Conservation (phyloP, 2,113 vertebrate species). For the Perognathus longimembris region DNA sequence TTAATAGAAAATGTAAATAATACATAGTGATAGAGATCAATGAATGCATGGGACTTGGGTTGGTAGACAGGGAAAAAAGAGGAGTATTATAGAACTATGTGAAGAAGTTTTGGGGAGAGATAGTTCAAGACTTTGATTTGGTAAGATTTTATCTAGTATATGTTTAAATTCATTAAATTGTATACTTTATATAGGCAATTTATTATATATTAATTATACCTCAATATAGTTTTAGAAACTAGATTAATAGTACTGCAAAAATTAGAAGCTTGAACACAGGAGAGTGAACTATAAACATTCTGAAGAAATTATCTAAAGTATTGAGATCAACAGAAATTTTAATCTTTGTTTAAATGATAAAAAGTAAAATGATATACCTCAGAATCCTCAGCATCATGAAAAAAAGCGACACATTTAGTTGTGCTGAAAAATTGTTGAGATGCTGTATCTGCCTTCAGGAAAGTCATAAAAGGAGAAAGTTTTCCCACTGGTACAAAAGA, state of each 20-base stretch:
- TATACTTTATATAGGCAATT: neutral
- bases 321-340: neutral
- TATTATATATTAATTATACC: neutral
- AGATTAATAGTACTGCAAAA: slow-evolving; percentile 5
- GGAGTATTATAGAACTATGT: neutral
- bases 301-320: neutral
- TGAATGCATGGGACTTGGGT: neutral
- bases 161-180: neutral
- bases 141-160: neutral
- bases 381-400: no score
- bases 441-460: neutral
- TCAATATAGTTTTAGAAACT: neutral
- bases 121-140: neutral
- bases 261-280: neutral
- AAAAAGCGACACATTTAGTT: neutral
- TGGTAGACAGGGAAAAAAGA: neutral
- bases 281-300: neutral
- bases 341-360: no score
- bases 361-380: no score
- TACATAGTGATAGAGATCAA: neutral
- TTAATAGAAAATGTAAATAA: neutral
- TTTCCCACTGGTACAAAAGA: neutral
- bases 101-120: neutral
- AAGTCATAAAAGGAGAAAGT: neutral
- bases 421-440: neutral